These are phyloP conservation scores for Lasaia peninsularis DNA, from an alignment of 1,140 invertebrate species.

Conservation along the genomic window DNA sequence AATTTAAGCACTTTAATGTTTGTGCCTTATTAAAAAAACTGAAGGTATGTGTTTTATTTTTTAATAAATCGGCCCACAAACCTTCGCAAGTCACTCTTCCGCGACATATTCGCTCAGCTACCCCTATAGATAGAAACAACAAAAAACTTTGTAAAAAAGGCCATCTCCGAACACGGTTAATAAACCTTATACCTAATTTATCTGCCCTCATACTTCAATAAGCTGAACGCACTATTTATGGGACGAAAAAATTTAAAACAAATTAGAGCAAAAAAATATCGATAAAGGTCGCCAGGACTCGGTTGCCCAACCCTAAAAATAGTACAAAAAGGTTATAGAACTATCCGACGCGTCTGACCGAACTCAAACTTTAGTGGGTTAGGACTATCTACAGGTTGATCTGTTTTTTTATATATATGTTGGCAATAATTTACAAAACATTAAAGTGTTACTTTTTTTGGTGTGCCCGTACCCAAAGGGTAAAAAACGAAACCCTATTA, in stretches of 20 bases:
- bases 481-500: too few relatives aligned
- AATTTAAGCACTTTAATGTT: too few relatives aligned
- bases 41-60: too few relatives aligned
- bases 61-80: neutral
- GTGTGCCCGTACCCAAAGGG: too few relatives aligned
- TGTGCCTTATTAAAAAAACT: too few relatives aligned
- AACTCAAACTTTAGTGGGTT: conserved; percentile 26
- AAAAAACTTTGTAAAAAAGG: neutral
- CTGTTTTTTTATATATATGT: too few relatives aligned
- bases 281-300: conserved; percentile 44
- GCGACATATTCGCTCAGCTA: neutral
- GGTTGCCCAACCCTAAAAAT: conserved; percentile 52
- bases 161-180: neutral
- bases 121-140: conserved; percentile 3
- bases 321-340: conserved; percentile 47
- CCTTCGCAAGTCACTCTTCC: neutral
- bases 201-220: conserved; percentile 15
- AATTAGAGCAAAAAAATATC: conserved; percentile 39
- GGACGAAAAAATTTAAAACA: conserved; percentile 38
- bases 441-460: too few relatives aligned
- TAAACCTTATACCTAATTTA: conserved; percentile 1
- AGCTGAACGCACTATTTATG: conserved; percentile 27
- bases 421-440: too few relatives aligned
- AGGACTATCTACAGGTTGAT: conserved; percentile 17
- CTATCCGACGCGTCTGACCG: conserved; percentile 38